Evolutionary conservation across 2,113 vertebrate species (phyloP).

Genomic region (Pluvianellus socialis): DNA sequence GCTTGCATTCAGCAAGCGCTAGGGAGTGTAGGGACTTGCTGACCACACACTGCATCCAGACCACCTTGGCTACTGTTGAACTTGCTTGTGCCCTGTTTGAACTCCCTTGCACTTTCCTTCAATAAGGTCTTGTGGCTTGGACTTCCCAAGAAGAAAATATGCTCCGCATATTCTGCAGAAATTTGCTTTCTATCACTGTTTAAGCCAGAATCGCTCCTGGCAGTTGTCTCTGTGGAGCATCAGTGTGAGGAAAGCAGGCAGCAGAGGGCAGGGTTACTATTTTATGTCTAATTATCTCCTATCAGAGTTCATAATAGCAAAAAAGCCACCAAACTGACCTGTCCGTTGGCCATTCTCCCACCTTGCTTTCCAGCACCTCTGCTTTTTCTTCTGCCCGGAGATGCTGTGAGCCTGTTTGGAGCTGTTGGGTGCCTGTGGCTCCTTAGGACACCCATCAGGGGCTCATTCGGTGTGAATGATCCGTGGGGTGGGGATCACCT

Average conservation of each 20-base stretch:
- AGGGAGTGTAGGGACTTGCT: background rate
- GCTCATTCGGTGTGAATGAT: background rate
- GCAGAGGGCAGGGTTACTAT: background rate
- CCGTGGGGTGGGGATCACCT: background rate
- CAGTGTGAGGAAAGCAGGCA: background rate
- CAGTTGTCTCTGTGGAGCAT: background rate
- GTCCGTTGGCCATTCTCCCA: background rate
- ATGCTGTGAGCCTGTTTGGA: background rate
- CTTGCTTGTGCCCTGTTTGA: background rate
- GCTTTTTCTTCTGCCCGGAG: background rate
- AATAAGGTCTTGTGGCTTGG: background rate
- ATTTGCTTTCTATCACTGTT: background rate
- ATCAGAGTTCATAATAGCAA: background rate
- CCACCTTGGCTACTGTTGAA: background rate
- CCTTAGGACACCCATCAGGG: background rate
- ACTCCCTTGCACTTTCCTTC: background rate
- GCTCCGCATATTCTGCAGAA: background rate
- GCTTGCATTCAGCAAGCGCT: fast-evolving
- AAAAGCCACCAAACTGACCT: background rate
- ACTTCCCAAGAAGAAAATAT: background rate
- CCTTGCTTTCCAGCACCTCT: background rate
- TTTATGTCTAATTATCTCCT: background rate
- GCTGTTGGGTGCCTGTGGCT: background rate
- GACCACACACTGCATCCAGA: fast-evolving
- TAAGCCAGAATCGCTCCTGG: background rate